Base-by-base conservation (phyloP, 2,888 invertebrate genomes). In the Physocephala rufipes region DNA sequence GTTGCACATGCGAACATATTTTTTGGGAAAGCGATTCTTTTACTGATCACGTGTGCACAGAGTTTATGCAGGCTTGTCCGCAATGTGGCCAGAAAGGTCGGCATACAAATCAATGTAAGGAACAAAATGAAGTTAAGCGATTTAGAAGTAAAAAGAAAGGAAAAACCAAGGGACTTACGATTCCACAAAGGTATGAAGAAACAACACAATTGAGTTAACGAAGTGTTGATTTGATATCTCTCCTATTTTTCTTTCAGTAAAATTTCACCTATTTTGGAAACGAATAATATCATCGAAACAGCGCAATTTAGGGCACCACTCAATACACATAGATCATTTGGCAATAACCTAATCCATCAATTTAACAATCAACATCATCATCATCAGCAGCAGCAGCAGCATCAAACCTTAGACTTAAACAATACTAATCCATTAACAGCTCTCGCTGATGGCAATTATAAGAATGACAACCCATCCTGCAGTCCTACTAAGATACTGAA, bases 1-100 rank as follows among this genome's bases (percentile, higher is more conserved):
- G 95, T 82, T 93, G 94, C 87, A 90, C 89, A 49, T 95, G 94
- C 87, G 92, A 93, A 84, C 90, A 91, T 82, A 90, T 93, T 49
- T 94, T 93, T 84, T 90, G 89, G 75, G 92, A 92, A 81, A 89
- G 90, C 78, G 92, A 93, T 83, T 90, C 92, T 82, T 94, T 93
- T 86, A 91, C 90, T 76, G 90, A 90, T 79, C 94, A 94, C 82
- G 89, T 90, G 81, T 94, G 94, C 79, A 72, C 81, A 58, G 79
- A 85, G 55, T 82, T 82, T 28, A 81, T 85, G 72, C 82, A 83
- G 73, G 82, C 85, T 0, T 87, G 87, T 73, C 69, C 79, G 0
- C 49, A 84, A 19, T 87, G 87, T 75, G 85, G 85, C 3, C 80
- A 84, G 65, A 85, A 84, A 67, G 84, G 83, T 2, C 76, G 81